Evolutionary conservation across 1,140 invertebrate species (phyloP).

Genomic region (Elysia chlorotica): DNA sequence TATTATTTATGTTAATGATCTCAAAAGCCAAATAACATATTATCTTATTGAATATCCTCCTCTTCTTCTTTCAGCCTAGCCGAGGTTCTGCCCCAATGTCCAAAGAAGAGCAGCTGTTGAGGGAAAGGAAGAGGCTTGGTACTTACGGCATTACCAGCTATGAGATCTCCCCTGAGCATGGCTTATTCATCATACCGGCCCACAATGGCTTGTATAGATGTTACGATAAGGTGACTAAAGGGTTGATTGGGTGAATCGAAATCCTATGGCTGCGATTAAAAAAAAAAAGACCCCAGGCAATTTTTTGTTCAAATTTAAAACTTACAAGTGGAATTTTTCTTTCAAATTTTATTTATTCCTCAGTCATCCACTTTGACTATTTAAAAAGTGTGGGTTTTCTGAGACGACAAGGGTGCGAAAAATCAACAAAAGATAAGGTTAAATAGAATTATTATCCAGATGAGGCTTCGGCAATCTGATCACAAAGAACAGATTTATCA

Average conservation of each 20-base stretch:
- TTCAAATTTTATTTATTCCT: no score
- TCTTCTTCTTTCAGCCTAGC: slow-evolving; percentile 64
- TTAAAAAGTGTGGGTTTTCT: not conserved
- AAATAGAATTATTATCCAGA: no score
- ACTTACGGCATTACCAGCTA: slow-evolving; percentile 95
- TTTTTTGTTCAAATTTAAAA: no score
- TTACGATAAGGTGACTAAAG: slow-evolving; percentile 64
- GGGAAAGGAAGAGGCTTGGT: slow-evolving; percentile 84
- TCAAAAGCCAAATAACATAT: slow-evolving; percentile 72
- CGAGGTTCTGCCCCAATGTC: slow-evolving; percentile 65
- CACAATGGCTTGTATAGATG: slow-evolving; percentile 83
- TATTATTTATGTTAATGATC: slow-evolving; percentile 71
- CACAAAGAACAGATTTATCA: no score
- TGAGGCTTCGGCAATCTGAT: no score
- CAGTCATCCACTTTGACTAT: no score
- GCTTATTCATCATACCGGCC: slow-evolving; percentile 88
- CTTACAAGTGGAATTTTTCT: no score
- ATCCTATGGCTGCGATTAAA: no score
- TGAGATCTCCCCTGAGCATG: slow-evolving; percentile 79
- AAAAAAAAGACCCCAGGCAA: no score
- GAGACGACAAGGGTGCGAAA: not conserved
- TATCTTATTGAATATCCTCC: not conserved
- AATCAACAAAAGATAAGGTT: not conserved
- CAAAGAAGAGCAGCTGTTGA: slow-evolving; percentile 87
- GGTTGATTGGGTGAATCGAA: no score